phyloP scores from a whole-genome alignment of 2,113 vertebrate species.

The Castor canadensis region DNA sequence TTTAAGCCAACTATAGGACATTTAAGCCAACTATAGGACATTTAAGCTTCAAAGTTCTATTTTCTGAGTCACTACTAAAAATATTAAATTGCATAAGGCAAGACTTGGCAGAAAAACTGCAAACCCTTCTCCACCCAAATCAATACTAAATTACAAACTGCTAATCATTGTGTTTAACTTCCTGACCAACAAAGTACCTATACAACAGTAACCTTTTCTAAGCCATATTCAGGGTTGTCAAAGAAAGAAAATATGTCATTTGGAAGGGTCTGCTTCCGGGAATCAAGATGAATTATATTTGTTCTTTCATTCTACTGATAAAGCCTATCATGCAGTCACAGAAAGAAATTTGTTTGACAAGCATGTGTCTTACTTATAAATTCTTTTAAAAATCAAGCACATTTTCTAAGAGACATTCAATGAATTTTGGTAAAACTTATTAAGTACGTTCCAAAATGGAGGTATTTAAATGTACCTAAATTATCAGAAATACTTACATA shows the following conservation, averaged over 20 bases:
- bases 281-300: conserved; percentile 35
- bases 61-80: conserved; percentile 1
- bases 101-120: neutral
- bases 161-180: conserved; percentile 19
- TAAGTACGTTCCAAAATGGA: neutral
- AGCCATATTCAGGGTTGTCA: neutral
- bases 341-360: conserved; percentile 55
- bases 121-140: neutral
- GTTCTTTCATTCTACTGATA: neutral
- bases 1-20: too few species aligned
- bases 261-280: neutral
- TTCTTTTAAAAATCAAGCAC: neutral
- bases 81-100: neutral
- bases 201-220: conserved; percentile 33
- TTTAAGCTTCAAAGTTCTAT: neutral
- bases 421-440: neutral
- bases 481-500: neutral
- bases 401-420: neutral
- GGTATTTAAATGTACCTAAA: neutral
- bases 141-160: conserved; percentile 43
- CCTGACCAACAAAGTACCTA: neutral
- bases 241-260: neutral
- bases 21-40: neutral
- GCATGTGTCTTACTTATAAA: neutral
- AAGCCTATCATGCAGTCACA: conserved; percentile 29